Evolutionary conservation across 2,113 vertebrate genomes (phyloP).

Genomic region (Dipodomys stephensi): DNA sequence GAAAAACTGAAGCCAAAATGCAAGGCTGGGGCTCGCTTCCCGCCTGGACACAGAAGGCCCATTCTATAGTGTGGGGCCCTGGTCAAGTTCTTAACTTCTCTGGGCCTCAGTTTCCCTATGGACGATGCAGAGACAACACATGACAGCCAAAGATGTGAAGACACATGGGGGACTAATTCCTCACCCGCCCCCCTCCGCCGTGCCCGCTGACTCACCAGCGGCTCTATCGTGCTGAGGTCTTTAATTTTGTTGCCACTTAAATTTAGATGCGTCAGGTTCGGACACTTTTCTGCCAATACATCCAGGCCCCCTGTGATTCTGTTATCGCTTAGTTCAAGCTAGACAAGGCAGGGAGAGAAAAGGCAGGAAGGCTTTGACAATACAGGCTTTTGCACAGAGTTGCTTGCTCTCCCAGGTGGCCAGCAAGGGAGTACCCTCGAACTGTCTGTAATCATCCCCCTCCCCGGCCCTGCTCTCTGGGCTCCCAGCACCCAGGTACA

Average conservation of each 20-base stretch:
- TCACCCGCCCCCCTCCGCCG: neutral
- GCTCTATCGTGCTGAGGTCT: conserved; percentile 99
- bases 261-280: conserved; percentile 99
- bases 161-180: neutral
- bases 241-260: conserved; percentile 99
- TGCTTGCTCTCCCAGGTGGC: too few relatives aligned
- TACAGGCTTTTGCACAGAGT: too few relatives aligned
- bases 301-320: conserved; percentile 99
- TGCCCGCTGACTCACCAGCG: conserved; percentile 91
- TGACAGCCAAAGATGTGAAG: neutral
- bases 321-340: conserved; percentile 99
- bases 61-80: neutral
- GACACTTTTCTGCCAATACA: conserved; percentile 97
- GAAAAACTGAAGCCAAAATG: neutral
- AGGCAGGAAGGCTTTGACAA: conserved; percentile 1
- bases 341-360: conserved; percentile 53
- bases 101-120: neutral
- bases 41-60: neutral
- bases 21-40: neutral
- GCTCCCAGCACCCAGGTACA: neutral
- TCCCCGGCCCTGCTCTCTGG: neutral
- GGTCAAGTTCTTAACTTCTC: neutral
- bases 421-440: too few relatives aligned
- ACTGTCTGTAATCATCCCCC: neutral
- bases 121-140: neutral